Evolutionary conservation across 2,888 invertebrate species (phyloP), one percentile per base, ranked within the genome.

Genomic region (Pseudanteris insignis): DNA sequence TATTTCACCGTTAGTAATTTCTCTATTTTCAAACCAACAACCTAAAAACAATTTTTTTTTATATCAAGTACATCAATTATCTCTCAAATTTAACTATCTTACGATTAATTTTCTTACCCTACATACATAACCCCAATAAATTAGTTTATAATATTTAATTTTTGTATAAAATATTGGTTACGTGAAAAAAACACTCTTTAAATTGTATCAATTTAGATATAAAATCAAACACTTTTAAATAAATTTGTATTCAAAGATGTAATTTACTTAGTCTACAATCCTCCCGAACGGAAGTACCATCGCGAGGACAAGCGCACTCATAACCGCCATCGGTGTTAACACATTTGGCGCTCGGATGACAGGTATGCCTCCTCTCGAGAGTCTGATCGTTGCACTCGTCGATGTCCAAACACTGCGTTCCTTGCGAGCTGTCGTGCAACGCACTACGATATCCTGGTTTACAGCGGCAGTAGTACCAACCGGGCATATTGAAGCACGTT

Each of bases 381-480:
- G 82, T 83, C 28, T 87, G 86, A 72, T 88, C 88, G 71, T 84
- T 82, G 76, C 94, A 94, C 81, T 94, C 94, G 80, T 94, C 88
- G 50, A 92, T 86, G 83, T 94, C 93, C 83, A 86, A 83, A 73
- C 89, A 89, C 66, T 84, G 84, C 70, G 81, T 86, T 78, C 83
- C 84, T 69, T 83, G 81, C 57, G 82, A 83, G 76, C 83, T 84
- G 73, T 84, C 84, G 66, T 82, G 81, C 33, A 83, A 78, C 29
- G 84, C 84, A 57, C 86, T 85, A 11, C 86, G 84, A 81, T 89
- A 94, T 2, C 94, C 94, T 51, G 86, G 85, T 67, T 88, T 86
- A 81, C 94, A 94, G 70, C 90, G 88, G 81, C 94, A 94, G 81
- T 91, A 90, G 82, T 91, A 92, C 86, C 92, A 92, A 68, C 94